Evolutionary conservation across 2,888 invertebrate genomes (phyloP).

Genomic region (Nomada goodeniana): DNA sequence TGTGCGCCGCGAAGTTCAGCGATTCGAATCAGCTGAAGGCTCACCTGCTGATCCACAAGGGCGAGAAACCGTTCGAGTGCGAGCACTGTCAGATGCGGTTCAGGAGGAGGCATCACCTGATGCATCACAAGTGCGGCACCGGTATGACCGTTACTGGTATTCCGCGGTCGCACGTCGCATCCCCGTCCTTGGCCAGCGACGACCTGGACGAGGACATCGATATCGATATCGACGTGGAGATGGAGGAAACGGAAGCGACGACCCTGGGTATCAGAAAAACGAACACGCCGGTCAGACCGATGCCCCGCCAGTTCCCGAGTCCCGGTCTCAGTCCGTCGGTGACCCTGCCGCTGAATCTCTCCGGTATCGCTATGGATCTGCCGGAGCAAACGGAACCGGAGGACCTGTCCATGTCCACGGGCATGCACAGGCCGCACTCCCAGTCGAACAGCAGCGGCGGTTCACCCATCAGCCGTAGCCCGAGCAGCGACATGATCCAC

Average conservation of each 20-base stretch:
- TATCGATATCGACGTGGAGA: slow-evolving; percentile 84
- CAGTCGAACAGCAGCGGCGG: slow-evolving; percentile 85
- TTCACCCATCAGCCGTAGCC: slow-evolving; percentile 84
- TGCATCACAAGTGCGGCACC: slow-evolving; percentile 92
- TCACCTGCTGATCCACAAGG: slow-evolving; percentile 94
- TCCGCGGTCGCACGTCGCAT: slow-evolving; percentile 64
- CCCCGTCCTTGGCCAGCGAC: slow-evolving; percentile 76
- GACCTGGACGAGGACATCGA: slow-evolving; percentile 79
- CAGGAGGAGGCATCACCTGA: slow-evolving; percentile 93
- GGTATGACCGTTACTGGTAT: slow-evolving; percentile 57
- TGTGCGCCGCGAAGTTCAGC: slow-evolving; percentile 94
- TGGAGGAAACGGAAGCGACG: slow-evolving; percentile 85
- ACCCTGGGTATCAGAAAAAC: slow-evolving; percentile 73
- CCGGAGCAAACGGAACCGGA: slow-evolving; percentile 97
- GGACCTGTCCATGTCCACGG: slow-evolving; percentile 91
- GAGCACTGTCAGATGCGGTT: slow-evolving; percentile 92
- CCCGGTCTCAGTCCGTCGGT: slow-evolving; percentile 75
- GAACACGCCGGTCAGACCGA: slow-evolving; percentile 64
- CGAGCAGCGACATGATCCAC: slow-evolving; percentile 84
- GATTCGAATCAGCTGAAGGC: slow-evolving; percentile 97
- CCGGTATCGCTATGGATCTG: slow-evolving; percentile 83
- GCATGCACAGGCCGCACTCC: slow-evolving; percentile 81
- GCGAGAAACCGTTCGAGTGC: slow-evolving; percentile 95
- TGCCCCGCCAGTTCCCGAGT: slow-evolving; percentile 80
- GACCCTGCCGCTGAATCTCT: slow-evolving; percentile 86